A percentile compares a stretch with the other conserved stretches of the same genome.
Evolutionary conservation across 2,797 vertebrate species (phyloP).

Genomic region (Peromyscus eremicus): DNA sequence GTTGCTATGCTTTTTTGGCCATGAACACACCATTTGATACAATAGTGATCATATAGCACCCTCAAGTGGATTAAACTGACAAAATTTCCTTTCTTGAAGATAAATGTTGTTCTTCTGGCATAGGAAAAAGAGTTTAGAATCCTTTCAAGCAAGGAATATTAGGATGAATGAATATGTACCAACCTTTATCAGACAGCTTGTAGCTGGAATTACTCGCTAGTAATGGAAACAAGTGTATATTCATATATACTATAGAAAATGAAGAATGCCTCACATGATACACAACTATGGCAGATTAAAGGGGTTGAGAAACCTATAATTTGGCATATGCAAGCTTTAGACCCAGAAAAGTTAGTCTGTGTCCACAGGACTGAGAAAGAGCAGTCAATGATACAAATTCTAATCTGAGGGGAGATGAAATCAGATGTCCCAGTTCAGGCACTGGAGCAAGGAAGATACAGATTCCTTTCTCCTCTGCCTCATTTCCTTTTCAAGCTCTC

Average conservation of each 20-base stretch:
- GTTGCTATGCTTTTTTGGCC: slow-evolving; percentile 38
- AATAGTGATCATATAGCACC: slow-evolving; percentile 79
- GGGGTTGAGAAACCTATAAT: not conserved
- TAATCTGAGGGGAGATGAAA: not conserved
- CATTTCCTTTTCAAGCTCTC: not conserved
- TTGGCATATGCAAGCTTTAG: not conserved
- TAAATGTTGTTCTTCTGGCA: not conserved
- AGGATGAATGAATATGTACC: not conserved
- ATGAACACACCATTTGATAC: slow-evolving; percentile 1
- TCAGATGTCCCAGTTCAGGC: not conserved
- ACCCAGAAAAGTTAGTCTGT: not conserved
- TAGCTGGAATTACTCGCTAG: slow-evolving; percentile 36
- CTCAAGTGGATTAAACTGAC: slow-evolving; percentile 79
- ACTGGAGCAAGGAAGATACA: not conserved
- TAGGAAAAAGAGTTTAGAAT: slow-evolving; percentile 34
- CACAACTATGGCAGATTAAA: not conserved
- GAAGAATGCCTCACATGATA: not conserved
- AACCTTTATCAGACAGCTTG: not conserved
- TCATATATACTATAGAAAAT: not conserved
- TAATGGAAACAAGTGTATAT: not conserved
- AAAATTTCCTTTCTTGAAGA: slow-evolving; percentile 35
- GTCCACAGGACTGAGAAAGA: not conserved
- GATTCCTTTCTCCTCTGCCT: not conserved
- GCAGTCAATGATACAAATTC: not conserved
- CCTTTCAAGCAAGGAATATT: slow-evolving; percentile 55